Percentiles rank a stretch among this genome's conserved stretches.
Conservation (phyloP, 2,113 vertebrate genomes). For the Thalassoma bifasciatum region DNA sequence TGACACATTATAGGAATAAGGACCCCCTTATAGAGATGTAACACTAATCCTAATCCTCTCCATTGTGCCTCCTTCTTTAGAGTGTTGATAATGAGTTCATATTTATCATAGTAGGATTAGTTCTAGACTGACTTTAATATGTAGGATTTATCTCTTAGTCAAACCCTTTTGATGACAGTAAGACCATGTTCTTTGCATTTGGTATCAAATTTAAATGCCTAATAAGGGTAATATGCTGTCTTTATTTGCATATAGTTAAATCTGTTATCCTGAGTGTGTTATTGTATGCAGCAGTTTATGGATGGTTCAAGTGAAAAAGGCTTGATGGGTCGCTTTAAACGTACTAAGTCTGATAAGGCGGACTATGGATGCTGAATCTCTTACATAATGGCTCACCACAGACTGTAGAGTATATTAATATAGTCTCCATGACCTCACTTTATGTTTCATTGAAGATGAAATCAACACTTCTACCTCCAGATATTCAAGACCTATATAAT, state of each 20-base stretch:
- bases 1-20: not conserved
- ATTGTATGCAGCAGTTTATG: not conserved
- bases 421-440: not conserved
- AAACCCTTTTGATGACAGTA: not conserved
- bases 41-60: not conserved
- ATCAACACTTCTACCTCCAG: slow-evolving; percentile 1
- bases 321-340: not conserved
- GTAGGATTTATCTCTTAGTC: not conserved
- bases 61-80: not conserved
- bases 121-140: not conserved
- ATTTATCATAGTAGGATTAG: not conserved
- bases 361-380: not conserved
- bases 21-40: not conserved
- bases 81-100: not conserved
- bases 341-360: not conserved
- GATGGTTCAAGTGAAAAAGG: not conserved
- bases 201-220: not conserved
- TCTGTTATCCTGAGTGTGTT: not conserved
- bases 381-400: not conserved
- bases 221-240: not conserved
- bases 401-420: not conserved
- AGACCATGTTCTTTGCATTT: not conserved
- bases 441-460: not conserved
- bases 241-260: not conserved
- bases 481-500: slow-evolving; percentile 11